Base-by-base conservation (phyloP, 2,888 invertebrate genomes). In the Digitonthophagus gazella region DNA sequence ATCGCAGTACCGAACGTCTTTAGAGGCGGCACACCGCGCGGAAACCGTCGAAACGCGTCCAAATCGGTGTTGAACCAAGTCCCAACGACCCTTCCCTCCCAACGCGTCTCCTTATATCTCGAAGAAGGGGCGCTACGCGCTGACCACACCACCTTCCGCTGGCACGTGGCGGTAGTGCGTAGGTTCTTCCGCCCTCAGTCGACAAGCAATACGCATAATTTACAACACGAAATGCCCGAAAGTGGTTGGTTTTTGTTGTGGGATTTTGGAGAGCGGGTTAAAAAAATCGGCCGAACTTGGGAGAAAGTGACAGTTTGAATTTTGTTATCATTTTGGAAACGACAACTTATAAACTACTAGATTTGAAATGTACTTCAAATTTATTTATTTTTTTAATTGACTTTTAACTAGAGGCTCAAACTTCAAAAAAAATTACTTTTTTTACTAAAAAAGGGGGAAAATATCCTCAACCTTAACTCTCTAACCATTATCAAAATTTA, bases 181-280 rank as follows among this genome's bases (percentile, higher is more conserved):
- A 19, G 28, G 58, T 64, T 57, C 57, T 58, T 65, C 61, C 65
- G 61, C 61, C 66, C 65, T 66, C 22, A 65, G 56, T 16, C 55
- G n/a, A 66, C 66, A 70, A 70, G 70, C 70, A 66, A 70, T 68
- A 70, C 70, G 68, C 70, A 70, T 70, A 70, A 70, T 70, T 70
- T n/a, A 61, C n/a, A 66, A 70, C 67, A 44, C 63, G 15, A n/a
- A 64, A 70, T 67, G 58, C 68, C 68, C 66, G 66, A 68, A 70
- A 66, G 58, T 54, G 58, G 63, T 54, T 65, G 20, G 58, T 28
- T 57, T 68, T 66, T 63, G 58, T 8, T 44, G 8, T 8, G 19
- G 16, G 65, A 55, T 44, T 58, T 55, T 55, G 66, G 65, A 69
- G 65, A 69, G 22, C 56, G 65, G 66, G 66, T 20, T 57, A 64